phyloP scores from a whole-genome alignment of 2,888 invertebrate species.

The Lacanobia wlatinum region DNA sequence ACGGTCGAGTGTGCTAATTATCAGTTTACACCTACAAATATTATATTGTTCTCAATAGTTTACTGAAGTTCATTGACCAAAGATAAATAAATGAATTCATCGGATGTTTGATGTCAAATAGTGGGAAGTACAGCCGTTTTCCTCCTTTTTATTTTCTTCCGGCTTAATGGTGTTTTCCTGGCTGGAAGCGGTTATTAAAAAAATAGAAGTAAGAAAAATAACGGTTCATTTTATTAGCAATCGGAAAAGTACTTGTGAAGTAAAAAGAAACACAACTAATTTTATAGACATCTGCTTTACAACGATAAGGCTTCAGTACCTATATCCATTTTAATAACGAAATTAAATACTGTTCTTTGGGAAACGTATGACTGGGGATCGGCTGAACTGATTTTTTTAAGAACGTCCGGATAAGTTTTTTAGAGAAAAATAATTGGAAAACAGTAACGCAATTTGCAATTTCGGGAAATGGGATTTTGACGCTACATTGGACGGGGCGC shows the following conservation, averaged over 20 bases:
- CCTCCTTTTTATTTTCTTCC: slow-evolving; percentile 46
- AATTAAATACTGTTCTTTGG: not conserved
- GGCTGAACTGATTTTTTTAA: too few species aligned
- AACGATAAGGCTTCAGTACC: not conserved
- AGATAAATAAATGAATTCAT: slow-evolving; percentile 60
- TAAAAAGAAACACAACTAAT: not conserved
- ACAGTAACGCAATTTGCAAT: too few species aligned
- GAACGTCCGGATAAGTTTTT: too few species aligned
- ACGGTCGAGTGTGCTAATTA: slow-evolving; percentile 58
- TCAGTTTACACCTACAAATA: slow-evolving; percentile 46
- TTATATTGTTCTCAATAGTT: slow-evolving; percentile 41
- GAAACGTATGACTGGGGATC: too few species aligned
- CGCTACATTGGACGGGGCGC: too few species aligned
- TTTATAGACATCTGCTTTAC: not conserved
- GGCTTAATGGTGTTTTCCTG: slow-evolving; percentile 52
- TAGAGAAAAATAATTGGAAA: too few species aligned
- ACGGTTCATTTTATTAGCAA: slow-evolving; percentile 19
- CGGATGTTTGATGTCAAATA: slow-evolving; percentile 51
- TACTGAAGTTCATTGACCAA: slow-evolving; percentile 63
- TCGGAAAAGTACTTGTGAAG: not conserved
- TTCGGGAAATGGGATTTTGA: too few species aligned
- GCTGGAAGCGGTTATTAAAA: slow-evolving; percentile 23
- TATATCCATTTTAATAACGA: not conserved
- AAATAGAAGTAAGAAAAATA: slow-evolving; percentile 11
- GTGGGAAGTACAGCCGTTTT: slow-evolving; percentile 30